Percentiles rank a stretch among this genome's conserved stretches.
phyloP scores from a whole-genome alignment of 2,888 invertebrate species.

The Drosophila anomalipes region DNA sequence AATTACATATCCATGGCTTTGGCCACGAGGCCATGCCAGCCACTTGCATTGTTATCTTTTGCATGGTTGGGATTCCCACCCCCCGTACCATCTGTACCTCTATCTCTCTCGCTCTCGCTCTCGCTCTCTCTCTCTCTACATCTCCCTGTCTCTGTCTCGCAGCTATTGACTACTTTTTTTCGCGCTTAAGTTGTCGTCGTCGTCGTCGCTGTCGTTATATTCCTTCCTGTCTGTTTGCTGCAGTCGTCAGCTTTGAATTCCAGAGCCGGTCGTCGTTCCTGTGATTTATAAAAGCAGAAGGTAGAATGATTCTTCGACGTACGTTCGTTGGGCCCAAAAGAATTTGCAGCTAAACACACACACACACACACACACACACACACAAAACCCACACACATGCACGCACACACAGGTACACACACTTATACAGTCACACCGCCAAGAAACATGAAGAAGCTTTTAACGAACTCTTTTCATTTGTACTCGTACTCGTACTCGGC shows the following conservation, averaged over 20 bases:
- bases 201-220: slow-evolving; percentile 73
- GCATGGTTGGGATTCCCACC: slow-evolving; percentile 59
- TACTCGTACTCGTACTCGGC: slow-evolving; percentile 68
- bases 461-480: slow-evolving; percentile 81
- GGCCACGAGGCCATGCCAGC: slow-evolving; percentile 44
- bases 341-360: slow-evolving; percentile 68
- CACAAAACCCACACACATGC: slow-evolving; percentile 11
- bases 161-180: slow-evolving; percentile 77
- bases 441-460: slow-evolving; percentile 81
- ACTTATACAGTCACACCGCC: slow-evolving; percentile 17
- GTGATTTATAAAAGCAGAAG: slow-evolving; percentile 80
- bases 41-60: slow-evolving; percentile 81
- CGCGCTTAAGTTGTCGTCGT: slow-evolving; percentile 69
- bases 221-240: slow-evolving; percentile 76
- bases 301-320: slow-evolving; percentile 68
- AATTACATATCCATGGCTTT: slow-evolving; percentile 73
- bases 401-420: slow-evolving; percentile 6
- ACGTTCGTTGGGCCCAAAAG: slow-evolving; percentile 64
- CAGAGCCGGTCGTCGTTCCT: slow-evolving; percentile 71
- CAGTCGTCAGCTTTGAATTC: slow-evolving; percentile 77
- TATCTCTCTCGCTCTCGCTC: too few species aligned
- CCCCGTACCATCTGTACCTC: slow-evolving; percentile 7
- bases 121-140: background rate
- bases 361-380: slow-evolving; percentile 33
- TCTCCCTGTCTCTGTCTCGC: slow-evolving; percentile 7